These are phyloP conservation scores for Tolmerus cingulatus DNA, from an alignment of 2,888 invertebrate species.

Conservation along the genomic window DNA sequence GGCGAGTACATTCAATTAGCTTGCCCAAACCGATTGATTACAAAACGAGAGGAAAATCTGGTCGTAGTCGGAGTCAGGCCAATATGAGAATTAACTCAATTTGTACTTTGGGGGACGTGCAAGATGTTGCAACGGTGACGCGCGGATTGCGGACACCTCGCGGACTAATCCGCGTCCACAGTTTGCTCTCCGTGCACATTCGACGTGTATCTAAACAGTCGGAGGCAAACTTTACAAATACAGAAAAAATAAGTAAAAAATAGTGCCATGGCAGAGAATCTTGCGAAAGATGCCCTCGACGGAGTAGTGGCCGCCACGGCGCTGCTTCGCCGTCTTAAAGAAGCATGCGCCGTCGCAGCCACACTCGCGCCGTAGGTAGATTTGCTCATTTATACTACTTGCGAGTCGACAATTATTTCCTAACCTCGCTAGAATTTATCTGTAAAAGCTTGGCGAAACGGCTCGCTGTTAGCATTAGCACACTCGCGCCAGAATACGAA, in stretches of 20 bases:
- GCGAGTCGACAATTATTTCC: conserved; percentile 29
- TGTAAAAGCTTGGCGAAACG: conserved; percentile 30
- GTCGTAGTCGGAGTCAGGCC: not conserved
- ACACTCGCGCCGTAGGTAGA: conserved; percentile 10
- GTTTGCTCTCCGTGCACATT: conserved; percentile 13
- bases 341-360: not conserved
- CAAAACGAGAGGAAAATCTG: conserved; percentile 21
- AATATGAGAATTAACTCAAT: conserved; percentile 32
- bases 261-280: conserved; percentile 39
- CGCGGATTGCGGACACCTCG: conserved; percentile 16
- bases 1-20: conserved; percentile 31
- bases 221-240: not conserved
- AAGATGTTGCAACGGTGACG: conserved; percentile 20
- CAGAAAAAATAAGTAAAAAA: not conserved
- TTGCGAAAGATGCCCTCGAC: conserved; percentile 45
- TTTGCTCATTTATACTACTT: not conserved
- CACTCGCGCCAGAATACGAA: conserved; percentile 8
- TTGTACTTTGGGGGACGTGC: conserved; percentile 25
- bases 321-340: not conserved
- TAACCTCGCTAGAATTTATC: conserved; percentile 38
- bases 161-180: conserved; percentile 28
- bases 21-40: conserved; percentile 28
- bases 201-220: conserved; percentile 5
- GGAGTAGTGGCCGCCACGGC: conserved; percentile 31
- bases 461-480: conserved; percentile 36